phyloP scores from a whole-genome alignment of 1,140 invertebrate species.

The Probaryconus sp. region DNA sequence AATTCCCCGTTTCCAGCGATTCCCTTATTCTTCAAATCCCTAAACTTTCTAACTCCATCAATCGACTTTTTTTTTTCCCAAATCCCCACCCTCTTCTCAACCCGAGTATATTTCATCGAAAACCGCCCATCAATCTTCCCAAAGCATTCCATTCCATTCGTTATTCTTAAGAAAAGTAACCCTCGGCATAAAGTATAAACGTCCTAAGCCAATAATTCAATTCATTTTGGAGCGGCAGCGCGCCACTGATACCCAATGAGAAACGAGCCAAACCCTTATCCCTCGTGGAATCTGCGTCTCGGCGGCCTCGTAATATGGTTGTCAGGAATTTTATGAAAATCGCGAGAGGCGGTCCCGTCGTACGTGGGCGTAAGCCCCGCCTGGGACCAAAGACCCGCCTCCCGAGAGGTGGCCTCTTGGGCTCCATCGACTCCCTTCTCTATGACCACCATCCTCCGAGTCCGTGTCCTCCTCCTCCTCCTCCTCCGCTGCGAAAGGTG shows the following conservation, averaged over 20 bases:
- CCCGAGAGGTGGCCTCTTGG: conserved; percentile 7
- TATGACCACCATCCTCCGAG: conserved; percentile 34
- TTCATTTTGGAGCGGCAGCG: conserved; percentile 53
- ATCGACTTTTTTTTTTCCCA: too few relatives aligned
- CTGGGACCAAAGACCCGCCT: conserved; percentile 32
- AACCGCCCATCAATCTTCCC: too few relatives aligned
- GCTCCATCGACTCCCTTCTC: conserved; percentile 51
- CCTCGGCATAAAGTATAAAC: conserved; percentile 27
- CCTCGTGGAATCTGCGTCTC: conserved; percentile 46
- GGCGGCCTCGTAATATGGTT: conserved; percentile 57
- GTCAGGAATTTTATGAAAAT: conserved; percentile 59
- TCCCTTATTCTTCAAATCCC: too few relatives aligned
- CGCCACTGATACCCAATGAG: conserved; percentile 51
- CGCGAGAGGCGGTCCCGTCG: conserved; percentile 10
- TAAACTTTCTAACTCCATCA: too few relatives aligned
- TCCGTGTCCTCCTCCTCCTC: conserved; percentile 54
- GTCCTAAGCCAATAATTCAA: conserved; percentile 58
- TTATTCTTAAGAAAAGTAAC: too few relatives aligned
- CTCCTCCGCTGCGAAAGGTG: conserved; percentile 64
- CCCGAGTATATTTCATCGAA: too few relatives aligned
- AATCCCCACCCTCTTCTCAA: too few relatives aligned
- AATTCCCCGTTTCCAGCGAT: too few relatives aligned
- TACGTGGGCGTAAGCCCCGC: conserved; percentile 43
- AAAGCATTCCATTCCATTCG: too few relatives aligned
- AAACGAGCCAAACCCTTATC: conserved; percentile 56